phyloP scores from a whole-genome alignment of 2,888 invertebrate genomes.

The Scelioninae gen. 2 region DNA sequence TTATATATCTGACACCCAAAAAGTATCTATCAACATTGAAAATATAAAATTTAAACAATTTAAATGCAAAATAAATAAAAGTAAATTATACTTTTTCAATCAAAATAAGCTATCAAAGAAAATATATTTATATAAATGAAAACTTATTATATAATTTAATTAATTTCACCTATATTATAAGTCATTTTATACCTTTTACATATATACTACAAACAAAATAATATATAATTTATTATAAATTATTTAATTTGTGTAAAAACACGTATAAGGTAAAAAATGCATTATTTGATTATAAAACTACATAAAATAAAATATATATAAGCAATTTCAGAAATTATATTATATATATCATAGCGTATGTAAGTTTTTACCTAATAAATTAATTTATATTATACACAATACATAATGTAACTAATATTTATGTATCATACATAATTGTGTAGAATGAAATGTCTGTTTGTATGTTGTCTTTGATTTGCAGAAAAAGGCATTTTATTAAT shows the following conservation, averaged over 20 bases:
- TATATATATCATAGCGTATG: not conserved
- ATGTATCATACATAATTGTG: constrained; percentile 18
- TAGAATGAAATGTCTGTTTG: constrained; percentile 32
- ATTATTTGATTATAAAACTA: not conserved
- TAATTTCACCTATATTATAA: too few relatives aligned
- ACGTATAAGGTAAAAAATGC: not conserved
- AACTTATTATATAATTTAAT: too few relatives aligned
- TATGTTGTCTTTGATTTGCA: constrained; percentile 28
- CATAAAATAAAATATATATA: constrained; percentile 2
- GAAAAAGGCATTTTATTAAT: constrained; percentile 68
- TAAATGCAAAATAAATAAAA: too few relatives aligned
- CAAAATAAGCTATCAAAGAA: too few relatives aligned
- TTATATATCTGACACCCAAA: too few relatives aligned
- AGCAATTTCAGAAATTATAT: constrained; percentile 1
- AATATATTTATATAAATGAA: too few relatives aligned
- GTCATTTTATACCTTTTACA: too few relatives aligned
- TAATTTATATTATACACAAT: constrained; percentile 9
- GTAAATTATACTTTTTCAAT: too few relatives aligned
- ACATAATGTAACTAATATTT: constrained; percentile 2
- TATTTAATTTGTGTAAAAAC: not conserved
- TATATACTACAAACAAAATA: too few relatives aligned
- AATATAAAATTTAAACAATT: too few relatives aligned
- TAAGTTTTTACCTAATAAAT: not conserved
- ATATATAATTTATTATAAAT: too few relatives aligned
- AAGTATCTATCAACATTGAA: too few relatives aligned